Base-by-base conservation (phyloP, 1,140 invertebrate species). In the Samia ricini region DNA sequence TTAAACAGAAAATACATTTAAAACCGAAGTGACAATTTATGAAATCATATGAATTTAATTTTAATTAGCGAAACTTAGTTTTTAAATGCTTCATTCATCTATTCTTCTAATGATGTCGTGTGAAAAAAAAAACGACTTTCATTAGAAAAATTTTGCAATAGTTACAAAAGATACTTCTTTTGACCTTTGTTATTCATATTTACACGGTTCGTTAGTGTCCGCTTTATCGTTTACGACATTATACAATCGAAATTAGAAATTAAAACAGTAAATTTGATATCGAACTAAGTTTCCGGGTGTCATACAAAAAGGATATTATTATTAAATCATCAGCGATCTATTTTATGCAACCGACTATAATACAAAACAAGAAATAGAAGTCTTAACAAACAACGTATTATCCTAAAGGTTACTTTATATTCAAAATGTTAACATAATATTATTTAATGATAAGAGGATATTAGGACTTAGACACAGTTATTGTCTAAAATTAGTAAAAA, bases 141-240 rank as follows among this genome's bases (percentile, higher is more conserved):
- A 29, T 29, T 8, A 29, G 2, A 29, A 29, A 29, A 29, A 29
- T 22, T 1, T 52, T 21, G 20, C 6, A 20, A 52, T 20, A 21
- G 20, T 52, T 52, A 20, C 19, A 22, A 20, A 22, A 52, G 12
- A 21, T 21, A 20, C 48, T 52, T 52, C 20, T 22, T 21, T 52
- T 52, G 19, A 52, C 50, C 50, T 52, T 52, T 52, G 50, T 52
- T 52, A 52, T 52, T 52, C 3, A 55, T 23, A 23, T 22, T 55
- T 23, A 23, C 52, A 55, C 22, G 22, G n/a, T 55, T 24, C 15
- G 52, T 55, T 24, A 23, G 1, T 22, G 24, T n/a, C 5, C 24
- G 12, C 52, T 42, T 12, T 15, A 15, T 42, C 33, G 33, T 42
- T 42, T 42, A 42, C 12, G 33, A 15, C 33, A 42, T 51, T 8